Percentiles rank a stretch among this genome's conserved stretches.
Conservation (phyloP, 2,113 vertebrate genomes). For the Elgaria multicarinata region DNA sequence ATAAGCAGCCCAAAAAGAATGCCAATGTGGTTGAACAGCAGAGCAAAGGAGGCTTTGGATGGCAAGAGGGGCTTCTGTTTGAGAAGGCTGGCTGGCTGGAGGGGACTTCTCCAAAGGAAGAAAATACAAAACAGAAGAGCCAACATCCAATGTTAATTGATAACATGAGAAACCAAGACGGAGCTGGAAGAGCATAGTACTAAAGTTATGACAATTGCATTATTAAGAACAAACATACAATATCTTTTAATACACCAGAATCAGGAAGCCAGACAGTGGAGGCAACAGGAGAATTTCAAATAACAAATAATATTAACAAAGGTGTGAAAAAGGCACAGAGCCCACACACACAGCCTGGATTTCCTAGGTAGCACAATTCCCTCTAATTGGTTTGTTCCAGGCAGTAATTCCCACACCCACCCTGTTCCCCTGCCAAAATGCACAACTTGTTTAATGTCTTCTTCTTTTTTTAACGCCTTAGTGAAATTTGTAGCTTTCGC, state of each 20-base stretch:
- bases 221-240: background rate
- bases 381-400: conserved; percentile 42
- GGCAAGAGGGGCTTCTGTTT: background rate
- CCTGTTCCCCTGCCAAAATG: conserved; percentile 39
- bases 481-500: conserved; percentile 57
- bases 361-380: background rate
- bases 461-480: conserved; percentile 41
- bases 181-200: background rate
- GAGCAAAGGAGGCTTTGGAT: background rate
- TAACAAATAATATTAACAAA: background rate
- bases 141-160: background rate
- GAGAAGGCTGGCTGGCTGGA: no score
- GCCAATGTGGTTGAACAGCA: background rate
- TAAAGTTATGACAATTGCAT: background rate
- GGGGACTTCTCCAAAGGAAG: no score
- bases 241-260: background rate
- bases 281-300: conserved; percentile 18
- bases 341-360: conserved; percentile 4
- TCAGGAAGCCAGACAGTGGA: background rate
- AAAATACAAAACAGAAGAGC: background rate
- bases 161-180: background rate
- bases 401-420: conserved; percentile 10
- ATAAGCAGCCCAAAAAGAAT: background rate
- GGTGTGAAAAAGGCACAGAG: conserved; percentile 37
- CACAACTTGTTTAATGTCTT: conserved; percentile 45